A percentile compares a stretch with the other conserved stretches of the same genome.
phyloP scores from a whole-genome alignment of 1,140 invertebrate genomes.

The Anadara kagoshimensis region DNA sequence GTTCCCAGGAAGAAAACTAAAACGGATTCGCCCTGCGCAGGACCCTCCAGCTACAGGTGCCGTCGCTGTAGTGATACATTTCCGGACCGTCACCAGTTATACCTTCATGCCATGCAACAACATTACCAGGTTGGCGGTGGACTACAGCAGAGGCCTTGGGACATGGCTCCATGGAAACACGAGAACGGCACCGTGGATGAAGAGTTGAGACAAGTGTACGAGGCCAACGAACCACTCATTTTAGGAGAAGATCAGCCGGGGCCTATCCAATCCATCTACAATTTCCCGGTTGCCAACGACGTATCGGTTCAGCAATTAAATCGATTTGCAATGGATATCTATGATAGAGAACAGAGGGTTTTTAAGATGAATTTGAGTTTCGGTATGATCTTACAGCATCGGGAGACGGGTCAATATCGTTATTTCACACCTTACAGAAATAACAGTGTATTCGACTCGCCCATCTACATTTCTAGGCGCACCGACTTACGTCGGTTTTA shows the following conservation, averaged over 20 bases:
- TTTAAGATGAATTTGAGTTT: slow-evolving; percentile 22
- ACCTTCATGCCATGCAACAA: too few relatives aligned
- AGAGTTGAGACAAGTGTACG: slow-evolving; percentile 10
- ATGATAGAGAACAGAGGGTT: slow-evolving; percentile 14
- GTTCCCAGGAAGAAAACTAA: too few relatives aligned
- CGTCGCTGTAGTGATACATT: background rate
- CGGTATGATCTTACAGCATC: slow-evolving; percentile 10
- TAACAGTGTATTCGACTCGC: slow-evolving; percentile 15
- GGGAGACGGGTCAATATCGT: slow-evolving; percentile 26
- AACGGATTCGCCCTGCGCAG: too few relatives aligned
- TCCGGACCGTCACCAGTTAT: too few relatives aligned
- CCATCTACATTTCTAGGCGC: slow-evolving; percentile 22
- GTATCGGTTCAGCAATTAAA: slow-evolving; percentile 14
- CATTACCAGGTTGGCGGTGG: too few relatives aligned
- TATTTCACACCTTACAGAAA: slow-evolving; percentile 17
- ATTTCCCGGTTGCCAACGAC: slow-evolving; percentile 20
- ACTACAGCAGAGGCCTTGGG: too few relatives aligned
- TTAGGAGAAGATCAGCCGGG: slow-evolving; percentile 4
- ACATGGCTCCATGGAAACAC: background rate
- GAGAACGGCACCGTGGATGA: background rate
- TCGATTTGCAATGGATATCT: slow-evolving; percentile 8
- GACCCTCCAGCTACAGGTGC: background rate
- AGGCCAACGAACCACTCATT: slow-evolving; percentile 20
- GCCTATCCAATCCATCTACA: background rate
- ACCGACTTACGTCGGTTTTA: slow-evolving; percentile 4